Evolutionary conservation across 2,888 invertebrate genomes (phyloP), one percentile per base, ranked within the genome.

Genomic region (Oconnorella tubifera): DNA sequence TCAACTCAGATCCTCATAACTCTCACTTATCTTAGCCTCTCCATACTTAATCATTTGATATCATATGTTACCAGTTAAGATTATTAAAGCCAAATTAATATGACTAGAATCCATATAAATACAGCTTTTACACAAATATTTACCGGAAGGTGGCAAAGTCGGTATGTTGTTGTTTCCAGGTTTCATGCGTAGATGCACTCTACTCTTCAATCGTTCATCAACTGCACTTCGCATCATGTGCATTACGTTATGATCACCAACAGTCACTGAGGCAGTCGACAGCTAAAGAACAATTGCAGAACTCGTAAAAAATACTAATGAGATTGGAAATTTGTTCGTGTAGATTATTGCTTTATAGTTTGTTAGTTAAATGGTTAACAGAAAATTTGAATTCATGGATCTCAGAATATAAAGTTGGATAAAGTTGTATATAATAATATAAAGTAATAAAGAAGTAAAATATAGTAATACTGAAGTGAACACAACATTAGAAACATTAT

Each of bases 91-190:
- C 40, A 40, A 14, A 14, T 19, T 14, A 14, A 40, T 40, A 19
- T 14, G 19, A 40, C 6, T 40, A 19, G 40, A 6, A 40, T 19
- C 19, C 6, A 40, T 6, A 40, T 40, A 40, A 40, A 40, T 6
- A 40, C 40, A 40, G 40, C 40, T 14, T 6, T 6, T 14, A 19
- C 19, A 14, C 6, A 14, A 19, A 40, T 4, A 51, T 6, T 51
- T 10, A 51, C 53, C 53, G 10, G 25, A 27, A 10, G 53, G 53
- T 23, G 53, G 53, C 14, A 51, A 27, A 27, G 53, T 19, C 4
- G 53, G 53, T 10, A 51, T 51, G 25, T 51, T 51, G 25, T 51
- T 51, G 53, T 51, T 51, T 25, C 53, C 25, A 6, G 53, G 25
- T 40, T 19, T 40, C 23, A 51, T 19, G 14, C 53, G 25, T 4